phyloP scores from a whole-genome alignment of 2,797 vertebrate genomes.

The Trachurus trachurus region DNA sequence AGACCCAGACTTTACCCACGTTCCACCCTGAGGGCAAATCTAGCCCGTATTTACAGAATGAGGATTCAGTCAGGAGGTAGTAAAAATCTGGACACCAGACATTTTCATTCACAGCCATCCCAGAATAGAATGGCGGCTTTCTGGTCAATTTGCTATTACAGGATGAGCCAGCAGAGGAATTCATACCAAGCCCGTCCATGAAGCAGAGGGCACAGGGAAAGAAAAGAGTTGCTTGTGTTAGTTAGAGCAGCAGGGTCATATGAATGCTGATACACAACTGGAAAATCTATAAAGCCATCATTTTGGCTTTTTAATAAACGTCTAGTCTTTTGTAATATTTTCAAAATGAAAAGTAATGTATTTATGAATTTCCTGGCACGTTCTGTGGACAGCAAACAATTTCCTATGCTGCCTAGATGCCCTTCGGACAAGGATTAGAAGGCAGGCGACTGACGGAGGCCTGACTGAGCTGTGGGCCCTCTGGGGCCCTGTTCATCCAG shows the following conservation, averaged over 20 bases:
- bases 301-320: constrained; percentile 88
- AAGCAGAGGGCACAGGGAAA: constrained; percentile 68
- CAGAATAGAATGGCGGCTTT: constrained; percentile 80
- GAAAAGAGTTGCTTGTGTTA: constrained; percentile 79
- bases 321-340: constrained; percentile 85
- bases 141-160: constrained; percentile 80
- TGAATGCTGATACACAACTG: constrained; percentile 76
- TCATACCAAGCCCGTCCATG: constrained; percentile 72
- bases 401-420: constrained; percentile 84
- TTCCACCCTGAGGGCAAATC: constrained; percentile 49
- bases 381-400: constrained; percentile 88
- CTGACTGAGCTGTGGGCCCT: constrained; percentile 79
- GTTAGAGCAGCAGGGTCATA: constrained; percentile 72
- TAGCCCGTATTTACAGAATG: constrained; percentile 55
- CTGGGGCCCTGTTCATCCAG: constrained; percentile 79
- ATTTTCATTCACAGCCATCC: constrained; percentile 74
- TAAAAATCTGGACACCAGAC: constrained; percentile 72
- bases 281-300: constrained; percentile 88
- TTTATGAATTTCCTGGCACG: constrained; percentile 90
- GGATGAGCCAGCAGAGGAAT: constrained; percentile 79
- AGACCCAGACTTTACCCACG: constrained; percentile 52
- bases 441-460: constrained; percentile 83
- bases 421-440: constrained; percentile 86
- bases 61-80: constrained; percentile 58
- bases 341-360: constrained; percentile 89